A percentile compares a stretch with the other conserved stretches of the same genome.
These are phyloP conservation scores for Malurus cyaneus DNA, from an alignment of 2,113 vertebrate species.

Conservation along the genomic window DNA sequence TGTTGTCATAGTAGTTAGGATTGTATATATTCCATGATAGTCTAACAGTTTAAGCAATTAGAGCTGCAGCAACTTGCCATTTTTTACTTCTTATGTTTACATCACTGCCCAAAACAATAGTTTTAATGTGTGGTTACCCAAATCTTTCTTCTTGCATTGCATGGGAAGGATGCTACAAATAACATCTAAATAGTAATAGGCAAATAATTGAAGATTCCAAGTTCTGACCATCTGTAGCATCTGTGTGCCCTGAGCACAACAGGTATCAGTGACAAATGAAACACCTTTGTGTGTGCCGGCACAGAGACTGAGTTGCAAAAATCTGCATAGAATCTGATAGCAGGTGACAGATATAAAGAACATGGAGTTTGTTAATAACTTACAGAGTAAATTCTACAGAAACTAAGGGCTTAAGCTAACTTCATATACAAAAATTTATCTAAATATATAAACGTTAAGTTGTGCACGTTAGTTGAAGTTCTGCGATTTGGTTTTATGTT, in stretches of 20 bases:
- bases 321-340: not conserved
- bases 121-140: not conserved
- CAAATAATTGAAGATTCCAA: not conserved
- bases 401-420: not conserved
- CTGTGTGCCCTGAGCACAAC: not conserved
- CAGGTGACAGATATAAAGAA: not conserved
- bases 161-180: not conserved
- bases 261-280: not conserved
- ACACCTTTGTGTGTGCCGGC: not conserved
- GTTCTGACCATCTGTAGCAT: not conserved
- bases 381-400: not conserved
- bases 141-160: not conserved
- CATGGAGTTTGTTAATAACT: not conserved
- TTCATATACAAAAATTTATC: not conserved
- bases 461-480: not conserved
- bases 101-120: not conserved
- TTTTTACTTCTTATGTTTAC: not conserved
- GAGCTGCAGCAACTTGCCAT: not conserved
- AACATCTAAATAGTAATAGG: not conserved
- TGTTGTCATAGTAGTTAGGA: fast-evolving
- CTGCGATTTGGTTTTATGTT: not conserved
- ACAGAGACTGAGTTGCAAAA: not conserved
- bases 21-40: not conserved
- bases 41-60: not conserved
- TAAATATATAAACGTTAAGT: not conserved